These are phyloP conservation scores for Melanerpes aurifrons DNA, from an alignment of 2,113 vertebrate genomes.

Conservation along the genomic window DNA sequence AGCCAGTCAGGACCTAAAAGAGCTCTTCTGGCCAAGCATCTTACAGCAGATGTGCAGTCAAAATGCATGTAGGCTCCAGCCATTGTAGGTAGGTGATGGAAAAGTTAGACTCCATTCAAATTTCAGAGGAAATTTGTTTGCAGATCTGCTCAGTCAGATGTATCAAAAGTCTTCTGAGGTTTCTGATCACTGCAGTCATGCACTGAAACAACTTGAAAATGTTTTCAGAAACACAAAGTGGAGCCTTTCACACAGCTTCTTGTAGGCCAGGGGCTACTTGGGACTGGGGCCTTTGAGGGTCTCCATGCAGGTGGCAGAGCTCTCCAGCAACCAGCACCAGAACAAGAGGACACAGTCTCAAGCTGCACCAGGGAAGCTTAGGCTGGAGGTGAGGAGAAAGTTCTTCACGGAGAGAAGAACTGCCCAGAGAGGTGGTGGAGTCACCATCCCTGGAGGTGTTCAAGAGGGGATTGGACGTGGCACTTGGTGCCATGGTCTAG, in stretches of 20 bases:
- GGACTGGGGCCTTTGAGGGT: background rate
- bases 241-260: background rate
- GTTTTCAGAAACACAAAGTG: background rate
- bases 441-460: too few species aligned
- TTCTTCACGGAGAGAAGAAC: too few species aligned
- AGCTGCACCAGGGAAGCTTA: too few species aligned
- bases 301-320: background rate
- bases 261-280: accelerated
- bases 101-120: background rate
- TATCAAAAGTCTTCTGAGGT: background rate
- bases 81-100: background rate
- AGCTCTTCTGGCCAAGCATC: background rate
- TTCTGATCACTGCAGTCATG: background rate
- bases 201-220: background rate
- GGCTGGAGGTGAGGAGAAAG: too few species aligned
- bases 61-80: background rate
- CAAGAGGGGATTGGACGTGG: too few species aligned
- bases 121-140: background rate
- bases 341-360: too few species aligned
- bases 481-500: too few species aligned
- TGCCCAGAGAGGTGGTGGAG: too few species aligned
- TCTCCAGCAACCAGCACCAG: too few species aligned
- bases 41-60: background rate
- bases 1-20: background rate
- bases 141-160: background rate